Evolutionary conservation across 2,113 vertebrate species (phyloP), one percentile per base, ranked within the genome.

Genomic region (Galeopterus variegatus): DNA sequence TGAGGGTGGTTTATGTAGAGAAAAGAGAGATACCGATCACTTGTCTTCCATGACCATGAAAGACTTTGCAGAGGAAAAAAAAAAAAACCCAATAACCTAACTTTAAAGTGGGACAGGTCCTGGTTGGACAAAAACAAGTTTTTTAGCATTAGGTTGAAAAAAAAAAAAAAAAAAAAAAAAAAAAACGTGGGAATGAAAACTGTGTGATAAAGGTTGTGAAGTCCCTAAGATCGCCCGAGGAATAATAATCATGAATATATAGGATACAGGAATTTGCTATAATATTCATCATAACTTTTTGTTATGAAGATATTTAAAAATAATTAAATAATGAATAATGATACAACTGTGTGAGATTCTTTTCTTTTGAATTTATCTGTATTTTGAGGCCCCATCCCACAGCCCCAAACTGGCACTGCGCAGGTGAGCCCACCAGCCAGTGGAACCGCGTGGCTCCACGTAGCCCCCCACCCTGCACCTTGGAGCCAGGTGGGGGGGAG

Each of bases 1-100:
- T 83, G 76, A 80, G 48, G 36, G n/a, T 56, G 56, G 67, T 67
- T 96, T 95, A 90, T 92, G 24, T 87, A 79, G 50, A 94, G 36
- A 56, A 94, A 95, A 91, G 2, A 7, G 67, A 96, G 67, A 65
- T 12, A n/a, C 6, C 67, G 31, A 92, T 48, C 65, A 77, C 45
- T 90, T 95, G 31, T 64, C 64, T 90, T 87, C 28, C 85, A 36
- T 92, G 31, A 96, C 33, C 23, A 70, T 70, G 10, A 80, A 85
- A 81, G 52, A 95, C 26, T 91, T 84, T 88, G 18, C 45, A 88
- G 45, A 58, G 12, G 9, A 58, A 62, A 26, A 90, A 72, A 70
- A 33, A 8, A 41, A 41, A 41, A 41, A 41, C 3, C 3, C 41
- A 41, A 41, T 21, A 81, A 18, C 14, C 77, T 75, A 80, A 64